Evolutionary conservation across 2,888 invertebrate species (phyloP), one percentile per base, ranked within the genome.

Genomic region (Apotomis capreana): DNA sequence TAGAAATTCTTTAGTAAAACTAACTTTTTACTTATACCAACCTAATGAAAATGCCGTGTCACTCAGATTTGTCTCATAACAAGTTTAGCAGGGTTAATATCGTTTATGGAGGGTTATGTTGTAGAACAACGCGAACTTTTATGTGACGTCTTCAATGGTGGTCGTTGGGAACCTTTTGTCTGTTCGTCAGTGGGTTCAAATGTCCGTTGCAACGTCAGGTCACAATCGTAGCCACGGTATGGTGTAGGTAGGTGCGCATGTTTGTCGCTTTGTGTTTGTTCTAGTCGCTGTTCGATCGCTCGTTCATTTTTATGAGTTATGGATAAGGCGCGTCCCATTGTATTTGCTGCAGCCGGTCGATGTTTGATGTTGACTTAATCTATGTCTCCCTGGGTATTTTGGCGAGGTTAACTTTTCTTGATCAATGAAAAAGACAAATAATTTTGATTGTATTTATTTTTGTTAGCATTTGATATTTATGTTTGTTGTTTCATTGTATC

Each of bases 1-100:
- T 92, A 92, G 88, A 93, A 92, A 93, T 92, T 92, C 92, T 91
- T 92, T 81, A 88, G 88, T 88, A 83, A 89, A 91, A 91, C 87
- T 89, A 92, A 91, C 91, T 92, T 92, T 92, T 92, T 92, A 91
- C 89, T 86, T 89, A 87, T 86, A 88, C 87, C 88, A 85, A 87
- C 84, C 89, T 92, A 91, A 93, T 92, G 91, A 92, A 91, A 92
- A 92, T 91, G 83, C 89, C 90, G 77, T 80, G 89, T 90, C 91
- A 89, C 86, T 86, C 83, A 80, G 63, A 51, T 72, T 62, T 59
- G 51, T 44, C 67, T 26, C 55, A 26, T 62, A 62, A 62, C 10
- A 15, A 61, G 10, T 55, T 60, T 52, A 15, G 49, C 36, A 54
- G 52, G n/a, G 51, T 57, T 63, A 46, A 37, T 61, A 67, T 64